Conservation (phyloP, 2,888 invertebrate species). For the Lithophane socia region DNA sequence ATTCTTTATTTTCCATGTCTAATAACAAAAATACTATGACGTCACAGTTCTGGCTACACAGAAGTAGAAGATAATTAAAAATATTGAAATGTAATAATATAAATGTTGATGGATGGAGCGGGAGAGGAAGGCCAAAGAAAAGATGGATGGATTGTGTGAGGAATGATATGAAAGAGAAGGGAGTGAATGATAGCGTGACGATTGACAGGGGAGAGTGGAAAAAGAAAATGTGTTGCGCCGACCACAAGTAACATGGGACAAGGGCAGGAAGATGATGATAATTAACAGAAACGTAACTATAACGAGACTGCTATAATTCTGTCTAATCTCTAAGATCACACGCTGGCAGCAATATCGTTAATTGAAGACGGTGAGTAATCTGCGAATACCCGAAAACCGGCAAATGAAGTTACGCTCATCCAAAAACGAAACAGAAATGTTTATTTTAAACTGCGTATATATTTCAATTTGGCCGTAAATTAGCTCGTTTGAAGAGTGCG, state of each 20-base stretch:
- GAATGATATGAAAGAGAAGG: too few species aligned
- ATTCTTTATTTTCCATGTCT: too few species aligned
- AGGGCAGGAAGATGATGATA: too few species aligned
- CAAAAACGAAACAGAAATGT: slow-evolving; percentile 58
- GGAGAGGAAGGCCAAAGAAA: too few species aligned
- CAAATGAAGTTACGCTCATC: slow-evolving; percentile 50
- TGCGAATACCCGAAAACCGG: slow-evolving; percentile 30
- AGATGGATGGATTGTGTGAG: too few species aligned
- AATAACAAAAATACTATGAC: too few species aligned
- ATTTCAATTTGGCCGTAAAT: slow-evolving; percentile 61
- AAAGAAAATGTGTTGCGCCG: too few species aligned
- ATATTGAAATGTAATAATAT: not conserved
- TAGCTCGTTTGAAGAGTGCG: slow-evolving; percentile 56
- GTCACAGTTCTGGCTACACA: not conserved
- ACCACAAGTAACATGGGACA: too few species aligned
- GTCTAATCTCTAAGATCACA: slow-evolving; percentile 41
- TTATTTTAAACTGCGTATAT: slow-evolving; percentile 62
- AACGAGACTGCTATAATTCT: slow-evolving; percentile 2
- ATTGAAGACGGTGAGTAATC: slow-evolving; percentile 48
- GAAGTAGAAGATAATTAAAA: not conserved
- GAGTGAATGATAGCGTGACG: too few species aligned
- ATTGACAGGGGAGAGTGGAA: too few species aligned
- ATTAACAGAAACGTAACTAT: slow-evolving; percentile 21
- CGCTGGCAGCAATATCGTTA: slow-evolving; percentile 43
- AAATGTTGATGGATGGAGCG: too few species aligned